Percentiles rank a stretch among this genome's conserved stretches.
Evolutionary conservation across 2,888 invertebrate genomes (phyloP).

Genomic region (Boloria selene): DNA sequence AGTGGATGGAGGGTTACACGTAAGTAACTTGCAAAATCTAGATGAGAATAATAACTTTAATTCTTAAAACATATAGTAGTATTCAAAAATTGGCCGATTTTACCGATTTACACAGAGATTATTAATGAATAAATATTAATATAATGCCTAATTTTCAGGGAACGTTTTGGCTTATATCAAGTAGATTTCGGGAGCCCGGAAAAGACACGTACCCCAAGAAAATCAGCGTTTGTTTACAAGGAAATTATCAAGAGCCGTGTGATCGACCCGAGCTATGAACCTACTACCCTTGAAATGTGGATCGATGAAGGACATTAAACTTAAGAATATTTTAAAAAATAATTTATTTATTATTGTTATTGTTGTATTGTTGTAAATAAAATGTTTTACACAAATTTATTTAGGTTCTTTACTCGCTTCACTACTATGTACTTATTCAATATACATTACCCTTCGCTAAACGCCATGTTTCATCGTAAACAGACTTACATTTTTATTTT

Average conservation of each 20-base stretch:
- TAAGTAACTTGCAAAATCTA: constrained; percentile 52
- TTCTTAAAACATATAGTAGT: no score
- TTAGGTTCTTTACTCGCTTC: no score
- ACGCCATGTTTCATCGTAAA: no score
- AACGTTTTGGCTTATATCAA: constrained; percentile 85
- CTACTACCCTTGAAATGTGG: constrained; percentile 55
- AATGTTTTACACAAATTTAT: no score
- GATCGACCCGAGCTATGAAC: constrained; percentile 56
- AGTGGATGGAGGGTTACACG: constrained; percentile 83
- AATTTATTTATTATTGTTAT: neutral
- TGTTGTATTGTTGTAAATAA: no score
- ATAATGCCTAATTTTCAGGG: constrained; percentile 63
- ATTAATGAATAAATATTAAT: no score
- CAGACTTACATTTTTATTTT: no score
- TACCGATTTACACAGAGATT: no score
- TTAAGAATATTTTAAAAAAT: neutral
- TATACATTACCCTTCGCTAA: no score
- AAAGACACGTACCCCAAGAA: constrained; percentile 84
- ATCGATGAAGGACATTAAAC: constrained; percentile 44
- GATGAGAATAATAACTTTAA: neutral
- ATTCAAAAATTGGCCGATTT: no score
- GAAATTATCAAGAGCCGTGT: constrained; percentile 71
- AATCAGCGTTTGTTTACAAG: constrained; percentile 82
- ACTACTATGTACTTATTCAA: no score
- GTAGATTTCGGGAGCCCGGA: constrained; percentile 85